Evolutionary conservation across 1,140 invertebrate genomes (phyloP).

Genomic region (Bombus waltoni): DNA sequence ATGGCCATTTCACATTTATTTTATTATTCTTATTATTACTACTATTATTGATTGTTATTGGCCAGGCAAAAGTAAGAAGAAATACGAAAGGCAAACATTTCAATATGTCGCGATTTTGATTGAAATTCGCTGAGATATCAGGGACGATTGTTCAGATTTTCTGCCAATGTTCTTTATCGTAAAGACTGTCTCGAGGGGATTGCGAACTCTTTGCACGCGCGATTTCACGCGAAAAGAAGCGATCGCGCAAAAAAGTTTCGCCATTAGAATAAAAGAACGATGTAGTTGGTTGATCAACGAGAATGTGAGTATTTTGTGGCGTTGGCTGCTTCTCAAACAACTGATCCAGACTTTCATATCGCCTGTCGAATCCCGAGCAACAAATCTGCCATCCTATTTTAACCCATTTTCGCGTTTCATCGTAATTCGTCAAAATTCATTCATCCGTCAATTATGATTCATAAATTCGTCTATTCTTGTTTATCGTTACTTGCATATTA

Average conservation of each 20-base stretch:
- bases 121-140: too few species aligned
- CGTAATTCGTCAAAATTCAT: too few species aligned
- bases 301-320: not conserved
- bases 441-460: too few species aligned
- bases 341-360: not conserved
- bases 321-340: not conserved
- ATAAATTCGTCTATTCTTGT: too few species aligned
- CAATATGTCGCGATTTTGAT: not conserved
- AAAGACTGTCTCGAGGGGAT: conserved; percentile 32
- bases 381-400: too few species aligned
- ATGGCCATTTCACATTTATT: conserved; percentile 21
- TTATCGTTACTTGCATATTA: too few species aligned
- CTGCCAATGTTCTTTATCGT: not conserved
- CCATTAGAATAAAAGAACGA: not conserved
- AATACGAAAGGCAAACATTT: not conserved
- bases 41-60: too few species aligned
- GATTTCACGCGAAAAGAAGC: conserved; percentile 32
- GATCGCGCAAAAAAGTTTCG: not conserved
- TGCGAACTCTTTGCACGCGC: conserved; percentile 21
- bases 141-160: not conserved
- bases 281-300: not conserved
- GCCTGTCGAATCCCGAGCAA: not conserved
- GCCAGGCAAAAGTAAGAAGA: too few species aligned
- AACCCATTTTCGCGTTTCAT: too few species aligned
- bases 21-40: too few species aligned